Conservation (phyloP, 2,888 invertebrate genomes). For the Ypsolopha sequella region DNA sequence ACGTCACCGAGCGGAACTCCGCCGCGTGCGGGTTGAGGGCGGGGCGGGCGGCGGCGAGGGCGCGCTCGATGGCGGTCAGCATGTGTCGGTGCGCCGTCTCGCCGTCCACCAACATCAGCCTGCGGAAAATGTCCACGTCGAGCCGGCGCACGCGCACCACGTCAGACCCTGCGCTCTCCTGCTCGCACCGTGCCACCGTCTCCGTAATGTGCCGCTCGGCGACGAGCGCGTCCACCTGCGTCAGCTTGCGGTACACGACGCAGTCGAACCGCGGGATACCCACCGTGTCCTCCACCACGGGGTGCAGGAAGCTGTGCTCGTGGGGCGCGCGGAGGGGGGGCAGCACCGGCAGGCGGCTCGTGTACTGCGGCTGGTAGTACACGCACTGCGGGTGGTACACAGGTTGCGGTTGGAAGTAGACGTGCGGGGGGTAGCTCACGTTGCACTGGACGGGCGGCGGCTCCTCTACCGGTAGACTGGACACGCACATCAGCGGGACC, state of each 20-base stretch:
- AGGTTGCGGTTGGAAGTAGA: too few species aligned
- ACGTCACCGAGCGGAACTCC: not conserved
- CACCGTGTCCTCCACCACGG: conserved; percentile 3
- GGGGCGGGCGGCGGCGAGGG: conserved; percentile 2
- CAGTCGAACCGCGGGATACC: not conserved
- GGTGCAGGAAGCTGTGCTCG: conserved; percentile 11
- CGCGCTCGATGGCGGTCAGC: conserved; percentile 26
- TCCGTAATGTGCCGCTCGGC: not conserved
- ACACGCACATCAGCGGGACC: too few species aligned
- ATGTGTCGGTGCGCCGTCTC: conserved; percentile 37
- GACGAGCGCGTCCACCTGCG: not conserved
- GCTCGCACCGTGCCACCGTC: conserved; percentile 4
- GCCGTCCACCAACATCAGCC: conserved; percentile 15
- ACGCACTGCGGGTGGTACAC: not conserved
- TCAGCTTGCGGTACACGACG: not conserved
- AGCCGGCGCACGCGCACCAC: conserved; percentile 10
- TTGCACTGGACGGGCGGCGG: not conserved
- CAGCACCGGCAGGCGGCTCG: conserved; percentile 50
- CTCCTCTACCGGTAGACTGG: too few species aligned
- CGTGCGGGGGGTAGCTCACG: conserved; percentile 6
- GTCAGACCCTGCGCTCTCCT: conserved; percentile 14
- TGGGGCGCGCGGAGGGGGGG: conserved; percentile 27
- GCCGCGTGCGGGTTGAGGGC: not conserved
- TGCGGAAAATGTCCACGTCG: conserved; percentile 20
- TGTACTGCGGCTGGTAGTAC: conserved; percentile 27